A percentile compares a stretch with the other conserved stretches of the same genome.
These are phyloP conservation scores for Meriones unguiculatus DNA, from an alignment of 2,113 vertebrate species.

Conservation along the genomic window DNA sequence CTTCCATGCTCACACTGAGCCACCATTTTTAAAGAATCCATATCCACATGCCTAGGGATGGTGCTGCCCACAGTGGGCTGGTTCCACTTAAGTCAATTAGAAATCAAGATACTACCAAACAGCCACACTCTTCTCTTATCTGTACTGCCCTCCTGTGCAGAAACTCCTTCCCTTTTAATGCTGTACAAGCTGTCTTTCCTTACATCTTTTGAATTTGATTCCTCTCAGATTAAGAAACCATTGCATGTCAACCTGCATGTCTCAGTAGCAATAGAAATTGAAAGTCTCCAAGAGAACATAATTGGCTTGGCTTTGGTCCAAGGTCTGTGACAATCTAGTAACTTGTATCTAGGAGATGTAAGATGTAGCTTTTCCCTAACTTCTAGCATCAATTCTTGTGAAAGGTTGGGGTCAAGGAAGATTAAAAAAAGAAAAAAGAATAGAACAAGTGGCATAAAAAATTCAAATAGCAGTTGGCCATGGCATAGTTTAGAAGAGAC, in stretches of 20 bases:
- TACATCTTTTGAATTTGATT: background rate
- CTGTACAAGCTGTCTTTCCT: background rate
- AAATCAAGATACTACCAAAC: background rate
- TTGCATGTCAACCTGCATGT: background rate
- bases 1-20: no score
- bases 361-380: background rate
- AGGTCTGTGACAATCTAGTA: no score
- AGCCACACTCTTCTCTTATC: background rate
- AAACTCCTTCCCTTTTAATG: background rate
- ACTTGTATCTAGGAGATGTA: background rate
- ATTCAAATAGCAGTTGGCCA: accelerated
- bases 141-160: background rate
- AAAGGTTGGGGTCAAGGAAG: background rate
- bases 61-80: background rate
- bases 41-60: background rate
- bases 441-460: accelerated
- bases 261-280: background rate
- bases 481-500: background rate
- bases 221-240: background rate
- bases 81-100: background rate
- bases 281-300: background rate
- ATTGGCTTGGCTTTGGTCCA: background rate
- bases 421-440: background rate
- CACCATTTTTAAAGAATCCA: background rate
- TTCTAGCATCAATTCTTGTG: background rate